Evolutionary conservation across 2,113 vertebrate species (phyloP).

Genomic region (Pelecanoides urinatrix): DNA sequence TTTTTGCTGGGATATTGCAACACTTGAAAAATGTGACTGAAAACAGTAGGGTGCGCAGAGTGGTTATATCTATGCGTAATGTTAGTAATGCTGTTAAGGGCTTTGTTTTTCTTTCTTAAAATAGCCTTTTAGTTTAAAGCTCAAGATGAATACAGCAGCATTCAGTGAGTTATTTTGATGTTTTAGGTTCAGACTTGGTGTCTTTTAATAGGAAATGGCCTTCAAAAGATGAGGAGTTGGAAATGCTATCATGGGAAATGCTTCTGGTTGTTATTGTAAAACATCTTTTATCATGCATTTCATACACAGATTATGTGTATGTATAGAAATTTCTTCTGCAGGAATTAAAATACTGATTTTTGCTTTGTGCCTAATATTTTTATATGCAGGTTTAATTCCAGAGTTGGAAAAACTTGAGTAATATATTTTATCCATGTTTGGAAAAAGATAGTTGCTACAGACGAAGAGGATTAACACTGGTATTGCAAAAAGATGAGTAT

Average conservation of each 20-base stretch:
- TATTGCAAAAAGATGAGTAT: slow-evolving; percentile 83
- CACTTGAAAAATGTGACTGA: background rate
- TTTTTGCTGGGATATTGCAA: background rate
- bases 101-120: slow-evolving; percentile 36
- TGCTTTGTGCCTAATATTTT: slow-evolving; percentile 3
- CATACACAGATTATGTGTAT: background rate
- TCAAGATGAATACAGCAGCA: background rate
- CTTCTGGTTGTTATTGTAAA: background rate
- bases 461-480: background rate
- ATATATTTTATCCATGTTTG: slow-evolving; percentile 69
- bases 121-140: slow-evolving; percentile 4
- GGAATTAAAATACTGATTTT: background rate
- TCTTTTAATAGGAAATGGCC: background rate
- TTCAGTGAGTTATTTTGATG: background rate
- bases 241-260: background rate
- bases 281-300: background rate
- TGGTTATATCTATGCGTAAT: background rate
- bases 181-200: background rate
- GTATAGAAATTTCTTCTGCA: background rate
- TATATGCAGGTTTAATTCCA: slow-evolving; percentile 67
- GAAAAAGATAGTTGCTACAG: slow-evolving; percentile 63
- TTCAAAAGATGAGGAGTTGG: background rate
- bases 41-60: background rate
- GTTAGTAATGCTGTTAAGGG: background rate
- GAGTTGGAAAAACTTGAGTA: slow-evolving; percentile 34